Evolutionary conservation across 92 coral and sea anemone genomes (phyloP), one percentile per base, ranked within the genome.

Genomic region (Epizoanthus stellaris): DNA sequence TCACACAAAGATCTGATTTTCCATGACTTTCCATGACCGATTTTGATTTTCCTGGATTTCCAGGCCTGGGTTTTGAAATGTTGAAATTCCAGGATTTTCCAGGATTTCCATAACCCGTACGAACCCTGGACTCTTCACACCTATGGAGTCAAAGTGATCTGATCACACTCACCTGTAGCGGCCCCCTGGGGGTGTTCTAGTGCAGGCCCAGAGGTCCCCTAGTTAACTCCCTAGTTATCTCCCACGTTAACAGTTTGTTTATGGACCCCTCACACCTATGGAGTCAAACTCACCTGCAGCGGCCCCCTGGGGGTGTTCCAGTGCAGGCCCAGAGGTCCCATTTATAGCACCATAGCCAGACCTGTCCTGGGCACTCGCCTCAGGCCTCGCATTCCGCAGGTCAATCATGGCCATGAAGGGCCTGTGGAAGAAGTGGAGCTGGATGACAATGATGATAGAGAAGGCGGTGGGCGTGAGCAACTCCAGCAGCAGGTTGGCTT

Each of bases 321-420:
- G 88, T 71, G 25, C 86, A 40, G 71, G 80, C 72, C 25, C 85
- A 72, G 53, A 13, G 72, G 75, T 49, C 3, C 87, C 90, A 73
- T 40, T 75, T 82, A 77, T 74, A 56, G 83, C 15, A 70, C 85
- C 23, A 61, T 79, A 25, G 57, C 20, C 54, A 30, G 52, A 34
- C 60, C 58, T 34, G 42, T 47, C 60, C 42, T 77, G 70, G 68
- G 71, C 82, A 43, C 77, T 73, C 76, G 76, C 86, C n/a, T 89
- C 89, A 64, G 79, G 69, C 70, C 86, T 85, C 4, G 96, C 88
- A 53, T 74, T 56, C 21, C 95, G 95, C 21, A 96, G 86, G 66
- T 96, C 99, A 45, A 96, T 96, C 99, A 96, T 96, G 16, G 95
- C 98, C 96, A 96, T 88, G 72, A 96, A 96, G 14, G 99, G 99